These are phyloP conservation scores for Napeogenes inachia DNA, from an alignment of 2,888 invertebrate genomes.

Conservation along the genomic window DNA sequence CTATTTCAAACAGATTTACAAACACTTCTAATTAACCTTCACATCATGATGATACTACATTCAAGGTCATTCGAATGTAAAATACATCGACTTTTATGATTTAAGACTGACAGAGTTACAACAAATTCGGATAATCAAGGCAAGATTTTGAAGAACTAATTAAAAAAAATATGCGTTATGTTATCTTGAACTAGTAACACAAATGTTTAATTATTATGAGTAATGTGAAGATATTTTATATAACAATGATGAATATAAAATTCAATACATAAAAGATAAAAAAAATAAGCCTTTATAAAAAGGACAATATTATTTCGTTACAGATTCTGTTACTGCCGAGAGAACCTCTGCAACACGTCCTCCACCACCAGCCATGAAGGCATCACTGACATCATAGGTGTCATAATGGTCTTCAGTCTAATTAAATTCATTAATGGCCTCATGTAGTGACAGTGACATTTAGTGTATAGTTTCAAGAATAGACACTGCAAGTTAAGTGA, in stretches of 20 bases:
- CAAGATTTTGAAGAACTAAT: no score
- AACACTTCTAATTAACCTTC: neutral
- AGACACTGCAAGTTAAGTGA: no score
- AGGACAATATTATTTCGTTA: constrained; percentile 31
- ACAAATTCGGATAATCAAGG: no score
- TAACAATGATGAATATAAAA: no score
- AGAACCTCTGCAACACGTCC: constrained; percentile 83
- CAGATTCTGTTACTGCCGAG: constrained; percentile 86
- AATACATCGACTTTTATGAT: neutral
- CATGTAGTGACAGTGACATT: constrained; percentile 46
- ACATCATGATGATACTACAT: neutral
- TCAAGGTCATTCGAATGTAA: constrained; percentile 1
- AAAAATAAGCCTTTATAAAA: no score
- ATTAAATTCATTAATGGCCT: constrained; percentile 79
- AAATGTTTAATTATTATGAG: no score
- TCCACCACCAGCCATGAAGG: constrained; percentile 65
- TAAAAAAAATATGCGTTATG: no score
- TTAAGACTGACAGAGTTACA: no score
- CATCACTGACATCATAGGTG: constrained; percentile 79
- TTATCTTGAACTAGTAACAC: no score
- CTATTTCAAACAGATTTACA: no score
- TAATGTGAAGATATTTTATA: no score
- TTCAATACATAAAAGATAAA: no score
- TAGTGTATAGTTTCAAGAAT: neutral
- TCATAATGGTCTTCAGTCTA: constrained; percentile 79